Evolutionary conservation across 2,797 vertebrate genomes (phyloP).

Genomic region (Hyperoplus lanceolatus): DNA sequence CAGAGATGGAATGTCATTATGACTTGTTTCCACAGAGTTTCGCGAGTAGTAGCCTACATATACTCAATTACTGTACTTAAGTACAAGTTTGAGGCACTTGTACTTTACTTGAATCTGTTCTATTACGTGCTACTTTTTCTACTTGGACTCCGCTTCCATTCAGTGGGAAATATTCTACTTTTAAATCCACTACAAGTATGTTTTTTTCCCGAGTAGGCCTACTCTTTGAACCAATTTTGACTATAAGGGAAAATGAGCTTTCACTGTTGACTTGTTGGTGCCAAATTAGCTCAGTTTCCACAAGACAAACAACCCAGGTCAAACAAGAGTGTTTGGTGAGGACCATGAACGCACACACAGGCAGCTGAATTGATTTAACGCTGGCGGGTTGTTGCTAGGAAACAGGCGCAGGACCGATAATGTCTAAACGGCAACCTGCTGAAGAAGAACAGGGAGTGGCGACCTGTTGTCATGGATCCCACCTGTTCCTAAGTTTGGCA

Average conservation of each 20-base stretch:
- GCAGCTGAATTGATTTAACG: conserved; percentile 31
- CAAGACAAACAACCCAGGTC: conserved; percentile 53
- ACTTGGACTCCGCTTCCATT: too few species aligned
- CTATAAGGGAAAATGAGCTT: conserved; percentile 8
- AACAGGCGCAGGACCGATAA: conserved; percentile 33
- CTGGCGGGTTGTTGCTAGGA: conserved; percentile 59
- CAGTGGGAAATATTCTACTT: too few species aligned
- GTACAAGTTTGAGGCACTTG: too few species aligned
- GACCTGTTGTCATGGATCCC: conserved; percentile 40
- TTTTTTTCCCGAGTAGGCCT: too few species aligned
- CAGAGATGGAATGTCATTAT: too few species aligned
- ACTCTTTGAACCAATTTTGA: too few species aligned
- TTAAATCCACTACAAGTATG: too few species aligned
- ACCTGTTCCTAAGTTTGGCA: conserved; percentile 26
- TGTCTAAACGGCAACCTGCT: conserved; percentile 16
- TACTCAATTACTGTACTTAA: too few species aligned
- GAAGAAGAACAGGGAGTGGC: conserved; percentile 5
- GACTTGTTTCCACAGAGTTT: too few species aligned
- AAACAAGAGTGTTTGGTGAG: conserved; percentile 52
- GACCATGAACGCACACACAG: conserved; percentile 33
- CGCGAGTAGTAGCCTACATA: too few species aligned
- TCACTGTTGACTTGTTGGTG: not conserved
- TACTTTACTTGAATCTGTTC: too few species aligned
- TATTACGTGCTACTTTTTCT: too few species aligned
- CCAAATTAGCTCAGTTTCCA: conserved; percentile 26